A percentile compares a stretch with the other conserved stretches of the same genome.
Conservation (phyloP, 2,888 invertebrate species). For the Glaucopsyche alexis region DNA sequence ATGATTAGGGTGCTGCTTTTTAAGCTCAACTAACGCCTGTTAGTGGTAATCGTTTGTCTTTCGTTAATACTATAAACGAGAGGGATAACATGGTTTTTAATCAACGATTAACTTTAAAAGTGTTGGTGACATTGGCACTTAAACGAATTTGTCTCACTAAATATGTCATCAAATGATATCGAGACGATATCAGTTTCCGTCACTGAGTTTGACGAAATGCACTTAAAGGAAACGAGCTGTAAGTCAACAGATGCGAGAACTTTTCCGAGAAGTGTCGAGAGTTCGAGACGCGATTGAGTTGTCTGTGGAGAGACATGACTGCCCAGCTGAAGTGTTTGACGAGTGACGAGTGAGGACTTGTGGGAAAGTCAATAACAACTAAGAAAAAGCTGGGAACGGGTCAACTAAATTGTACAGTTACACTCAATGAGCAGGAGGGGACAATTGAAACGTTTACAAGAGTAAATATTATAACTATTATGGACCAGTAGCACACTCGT, state of each 20-base stretch:
- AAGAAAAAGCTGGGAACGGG: not conserved
- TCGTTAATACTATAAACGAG: too few species aligned
- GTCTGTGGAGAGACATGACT: not conserved
- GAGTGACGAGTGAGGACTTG: not conserved
- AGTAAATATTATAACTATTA: not conserved
- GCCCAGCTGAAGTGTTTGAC: slow-evolving; percentile 2
- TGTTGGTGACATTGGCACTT: not conserved
- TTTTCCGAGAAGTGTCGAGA: slow-evolving; percentile 11
- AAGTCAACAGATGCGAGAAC: slow-evolving; percentile 16
- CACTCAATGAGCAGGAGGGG: not conserved
- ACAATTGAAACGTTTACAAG: not conserved
- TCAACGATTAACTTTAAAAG: too few species aligned
- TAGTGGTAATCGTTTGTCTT: too few species aligned
- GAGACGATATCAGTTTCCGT: not conserved
- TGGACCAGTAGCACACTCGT: too few species aligned
- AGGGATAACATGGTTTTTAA: too few species aligned
- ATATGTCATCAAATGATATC: not conserved
- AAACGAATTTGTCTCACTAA: not conserved
- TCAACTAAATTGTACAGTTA: not conserved
- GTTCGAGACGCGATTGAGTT: slow-evolving; percentile 6
- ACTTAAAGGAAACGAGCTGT: not conserved
- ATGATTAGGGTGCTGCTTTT: too few species aligned
- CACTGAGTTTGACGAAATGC: not conserved
- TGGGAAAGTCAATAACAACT: slow-evolving; percentile 9
- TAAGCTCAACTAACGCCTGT: too few species aligned